Base-by-base conservation (phyloP, 2,888 invertebrate species). In the Eupithecia exiguata region DNA sequence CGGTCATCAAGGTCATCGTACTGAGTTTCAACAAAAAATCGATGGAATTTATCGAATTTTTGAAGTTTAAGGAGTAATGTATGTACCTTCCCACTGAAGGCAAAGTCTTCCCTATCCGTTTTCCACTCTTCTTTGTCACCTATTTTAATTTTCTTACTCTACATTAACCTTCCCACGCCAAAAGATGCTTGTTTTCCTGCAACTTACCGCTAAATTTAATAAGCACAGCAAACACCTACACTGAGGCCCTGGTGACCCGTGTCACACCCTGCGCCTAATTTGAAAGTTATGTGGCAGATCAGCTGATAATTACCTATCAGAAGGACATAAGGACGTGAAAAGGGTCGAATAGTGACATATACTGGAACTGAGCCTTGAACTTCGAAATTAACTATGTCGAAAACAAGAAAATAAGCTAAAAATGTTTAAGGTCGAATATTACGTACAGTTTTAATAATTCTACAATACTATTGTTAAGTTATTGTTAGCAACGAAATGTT, bases 201-300 rank as follows among this genome's bases (percentile, higher is more conserved):
- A 72, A 75, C 70, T 72, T 75, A 68, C 43, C 75, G 61, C 61
- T 21, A 76, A 76, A 76, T 76, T 76, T 53, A 76, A 76, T 71
- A 73, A 76, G 71, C 73, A 76, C 1, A 66, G 21, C 14, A 14
- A 66, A 71, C 72, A 72, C 63, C n/a, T 46, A 69, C 68, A 66
- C 69, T 74, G 74, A 69, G 53, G 71, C 71, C 69, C 65, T 46
- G 70, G 72, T 67, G 73, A 76, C 76, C 76, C 73, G 69, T 66
- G 72, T 72, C 72, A 74, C 73, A 68, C 74, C 74, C 70, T 65
- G 21, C 49, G 68, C 70, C 77, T 74, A 74, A 74, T 77, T 77
- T 77, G 74, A 70, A 74, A 77, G 72, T 77, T 74, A 72, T 74
- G 74, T 70, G 65, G 72, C 68, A 68, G 68, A 77, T 77, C 74